Base-by-base conservation (phyloP, 2,888 invertebrate species). In the Horisme vitalbata region DNA sequence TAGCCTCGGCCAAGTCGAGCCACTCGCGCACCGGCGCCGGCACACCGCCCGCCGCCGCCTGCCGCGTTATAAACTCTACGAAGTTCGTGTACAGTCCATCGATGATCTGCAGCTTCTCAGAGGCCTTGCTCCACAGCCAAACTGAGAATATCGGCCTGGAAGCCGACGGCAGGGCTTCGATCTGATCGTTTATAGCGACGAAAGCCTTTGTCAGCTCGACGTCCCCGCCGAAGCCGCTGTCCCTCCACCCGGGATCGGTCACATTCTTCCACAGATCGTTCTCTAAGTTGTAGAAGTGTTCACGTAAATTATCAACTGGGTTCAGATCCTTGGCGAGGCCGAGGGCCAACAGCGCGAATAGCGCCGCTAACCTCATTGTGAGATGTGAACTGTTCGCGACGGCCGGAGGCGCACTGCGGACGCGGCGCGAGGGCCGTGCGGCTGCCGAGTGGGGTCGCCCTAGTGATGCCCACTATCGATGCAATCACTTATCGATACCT, bases 61-160 rank as follows among this genome's bases (percentile, higher is more conserved):
- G 90, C 31, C 86, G 78, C 27, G 57, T 61, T 50, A 93, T 91
- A 72, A 93, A 93, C 57, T 92, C 86, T 44, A 93, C 79, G 71
- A 94, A 95, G 31, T 91, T 91, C 52, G 91, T 91, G 71, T 95
- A 95, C 38, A 94, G 75, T 0, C 92, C 92, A 52, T 93, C 92
- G 18, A 96, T 86, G 10, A 91, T 79, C 31, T 91, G 82, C 61
- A 94, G 71, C 68, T 94, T 93, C 20, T 91, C 86, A 46, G 92
- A 87, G 1, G 93, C 85, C 41, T 91, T 84, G 21, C 84, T 90
- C 93, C 95, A 95, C 50, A 93, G 78, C 91, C 94, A 94, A 4
- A 92, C 69, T 14, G 70, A 60, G 14, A 83, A 47, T 14, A 73
- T 64, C 7, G 79, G 72, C 14, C 79, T 66, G 35, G 72, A 73